Evolutionary conservation across 2,797 vertebrate genomes (phyloP).

Genomic region (Esox masquinongy): DNA sequence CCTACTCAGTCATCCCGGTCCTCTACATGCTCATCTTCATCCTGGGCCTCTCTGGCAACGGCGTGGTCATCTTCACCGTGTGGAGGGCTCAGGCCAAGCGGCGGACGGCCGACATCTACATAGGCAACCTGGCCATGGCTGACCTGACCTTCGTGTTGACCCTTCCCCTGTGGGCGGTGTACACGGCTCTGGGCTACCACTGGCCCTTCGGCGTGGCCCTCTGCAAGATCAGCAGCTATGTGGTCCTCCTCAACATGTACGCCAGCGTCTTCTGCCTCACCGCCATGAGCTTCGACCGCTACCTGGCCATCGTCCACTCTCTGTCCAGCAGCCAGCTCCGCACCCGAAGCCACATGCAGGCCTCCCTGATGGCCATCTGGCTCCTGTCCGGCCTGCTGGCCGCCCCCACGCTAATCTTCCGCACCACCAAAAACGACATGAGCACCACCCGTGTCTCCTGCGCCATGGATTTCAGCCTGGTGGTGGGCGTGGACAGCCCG

Average conservation of each 20-base stretch:
- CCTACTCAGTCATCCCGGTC: constrained; percentile 81
- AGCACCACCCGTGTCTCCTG: constrained; percentile 77
- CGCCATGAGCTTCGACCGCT: constrained; percentile 89
- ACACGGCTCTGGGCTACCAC: constrained; percentile 87
- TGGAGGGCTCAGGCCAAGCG: constrained; percentile 80
- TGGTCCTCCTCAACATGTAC: constrained; percentile 90
- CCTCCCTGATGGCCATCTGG: constrained; percentile 81
- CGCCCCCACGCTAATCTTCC: constrained; percentile 83
- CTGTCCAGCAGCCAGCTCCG: constrained; percentile 80
- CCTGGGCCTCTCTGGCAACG: constrained; percentile 86
- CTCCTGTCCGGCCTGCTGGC: constrained; percentile 79
- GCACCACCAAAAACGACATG: constrained; percentile 69
- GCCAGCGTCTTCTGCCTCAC: constrained; percentile 92
- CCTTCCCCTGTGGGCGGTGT: constrained; percentile 91
- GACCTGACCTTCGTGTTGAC: constrained; percentile 88
- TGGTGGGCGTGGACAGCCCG: constrained; percentile 34
- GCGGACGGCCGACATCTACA: constrained; percentile 83
- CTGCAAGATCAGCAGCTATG: constrained; percentile 88
- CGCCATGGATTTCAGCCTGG: constrained; percentile 80
- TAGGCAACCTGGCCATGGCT: constrained; percentile 87
- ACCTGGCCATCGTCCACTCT: constrained; percentile 85
- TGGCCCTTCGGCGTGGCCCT: constrained; percentile 89
- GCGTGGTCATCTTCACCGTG: constrained; percentile 86
- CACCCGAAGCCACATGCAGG: constrained; percentile 63
- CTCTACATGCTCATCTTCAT: constrained; percentile 89